Conservation (phyloP, 2,888 invertebrate species). For the Panopea generosa region DNA sequence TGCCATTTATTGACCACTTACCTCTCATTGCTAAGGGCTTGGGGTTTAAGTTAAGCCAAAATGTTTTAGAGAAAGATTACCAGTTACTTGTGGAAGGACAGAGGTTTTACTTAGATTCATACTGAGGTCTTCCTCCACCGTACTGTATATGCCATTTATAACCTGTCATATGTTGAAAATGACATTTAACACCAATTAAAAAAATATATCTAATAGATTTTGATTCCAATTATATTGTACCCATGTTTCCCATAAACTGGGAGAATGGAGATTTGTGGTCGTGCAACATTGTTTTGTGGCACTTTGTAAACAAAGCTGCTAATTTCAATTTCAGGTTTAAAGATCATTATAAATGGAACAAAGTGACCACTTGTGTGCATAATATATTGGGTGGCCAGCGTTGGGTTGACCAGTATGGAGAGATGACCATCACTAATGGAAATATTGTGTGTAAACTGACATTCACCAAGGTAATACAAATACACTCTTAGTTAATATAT, state of each 20-base stretch:
- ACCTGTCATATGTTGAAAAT: too few species aligned
- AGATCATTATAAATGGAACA: conserved; percentile 92
- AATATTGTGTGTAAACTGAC: conserved; percentile 91
- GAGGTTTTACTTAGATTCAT: too few species aligned
- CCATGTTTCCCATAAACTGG: neutral
- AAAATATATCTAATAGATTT: too few species aligned
- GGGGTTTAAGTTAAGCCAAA: too few species aligned
- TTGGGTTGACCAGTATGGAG: conserved; percentile 95
- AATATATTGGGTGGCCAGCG: conserved; percentile 93
- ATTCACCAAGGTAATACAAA: conserved; percentile 90
- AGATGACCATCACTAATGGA: conserved; percentile 88
- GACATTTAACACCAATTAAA: too few species aligned
- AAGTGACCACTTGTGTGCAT: conserved; percentile 94
- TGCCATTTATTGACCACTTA: too few species aligned
- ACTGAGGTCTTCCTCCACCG: too few species aligned
- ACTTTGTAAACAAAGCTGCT: neutral
- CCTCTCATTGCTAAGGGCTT: too few species aligned
- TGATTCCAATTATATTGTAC: neutral
- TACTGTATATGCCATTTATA: too few species aligned
- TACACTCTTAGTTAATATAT: too few species aligned
- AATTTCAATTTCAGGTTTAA: conserved; percentile 86
- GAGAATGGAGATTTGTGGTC: neutral
- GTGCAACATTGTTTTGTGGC: neutral
- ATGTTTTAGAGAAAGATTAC: too few species aligned
- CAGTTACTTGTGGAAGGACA: too few species aligned